These are phyloP conservation scores for Sinocyclocheilus maitianheensis DNA, from an alignment of 2,113 vertebrate species.

Conservation along the genomic window DNA sequence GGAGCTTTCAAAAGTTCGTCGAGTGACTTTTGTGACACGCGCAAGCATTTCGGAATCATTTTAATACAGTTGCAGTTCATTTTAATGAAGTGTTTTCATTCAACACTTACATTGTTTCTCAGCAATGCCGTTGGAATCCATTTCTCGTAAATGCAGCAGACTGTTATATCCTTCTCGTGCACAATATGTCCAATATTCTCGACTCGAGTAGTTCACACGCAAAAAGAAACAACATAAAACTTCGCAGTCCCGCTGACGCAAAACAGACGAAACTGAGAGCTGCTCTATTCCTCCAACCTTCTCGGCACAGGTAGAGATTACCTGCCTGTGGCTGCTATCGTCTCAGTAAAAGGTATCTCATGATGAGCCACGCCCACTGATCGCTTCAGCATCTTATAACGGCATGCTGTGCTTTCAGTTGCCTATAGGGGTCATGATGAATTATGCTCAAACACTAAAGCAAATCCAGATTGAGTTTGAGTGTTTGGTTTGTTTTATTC, in stretches of 20 bases:
- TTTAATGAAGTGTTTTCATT: not conserved
- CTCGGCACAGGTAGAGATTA: not conserved
- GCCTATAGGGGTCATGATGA: not conserved
- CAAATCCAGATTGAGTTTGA: constrained; percentile 14
- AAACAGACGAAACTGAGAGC: not conserved
- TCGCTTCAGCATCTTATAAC: constrained; percentile 14
- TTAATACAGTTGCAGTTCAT: not conserved
- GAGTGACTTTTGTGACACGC: not conserved
- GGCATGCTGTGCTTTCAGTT: not conserved
- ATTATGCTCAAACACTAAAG: not conserved
- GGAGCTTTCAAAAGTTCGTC: not conserved
- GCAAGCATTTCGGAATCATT: not conserved
- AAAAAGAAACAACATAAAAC: constrained; percentile 41
- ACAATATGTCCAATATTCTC: constrained; percentile 14
- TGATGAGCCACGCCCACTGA: constrained; percentile 34
- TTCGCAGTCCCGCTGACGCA: not conserved
- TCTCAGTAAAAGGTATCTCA: constrained; percentile 10
- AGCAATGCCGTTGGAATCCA: constrained; percentile 68
- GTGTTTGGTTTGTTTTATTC: too few relatives aligned
- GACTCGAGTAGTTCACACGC: not conserved
- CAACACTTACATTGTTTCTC: constrained; percentile 58
- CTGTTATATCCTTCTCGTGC: constrained; percentile 6
- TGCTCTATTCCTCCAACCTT: constrained; percentile 25
- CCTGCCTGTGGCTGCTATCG: not conserved
- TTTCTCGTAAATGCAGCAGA: constrained; percentile 15